Base-by-base conservation (phyloP, 2,797 vertebrate species). In the Diceros bicornis region DNA sequence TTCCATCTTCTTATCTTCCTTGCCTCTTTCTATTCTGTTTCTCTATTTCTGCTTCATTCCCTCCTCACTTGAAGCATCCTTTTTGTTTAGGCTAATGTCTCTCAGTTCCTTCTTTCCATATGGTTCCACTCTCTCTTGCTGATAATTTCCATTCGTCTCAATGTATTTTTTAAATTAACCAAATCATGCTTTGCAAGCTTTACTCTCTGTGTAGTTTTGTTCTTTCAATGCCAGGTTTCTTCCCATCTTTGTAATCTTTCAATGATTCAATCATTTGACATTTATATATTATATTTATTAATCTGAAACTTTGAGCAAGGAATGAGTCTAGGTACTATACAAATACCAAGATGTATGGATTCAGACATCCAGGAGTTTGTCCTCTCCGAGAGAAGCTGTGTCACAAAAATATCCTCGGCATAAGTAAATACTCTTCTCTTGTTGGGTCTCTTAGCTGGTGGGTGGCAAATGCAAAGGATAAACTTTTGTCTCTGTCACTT, bases 81-180 rank as follows among this genome's bases (percentile, higher is more conserved):
- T 62, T 74, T 75, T 85, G 47, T 74, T 75, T 34, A 50, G 59
- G n/a, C 20, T 91, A 96, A 93, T 88, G 55, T 68, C 14, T 94
- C 81, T 92, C 59, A 55, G 18, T 78, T 90, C 29, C 44, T 92
- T 81, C 91, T 96, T 93, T 86, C 88, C 95, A 97, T 72, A 97
- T 97, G 93, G 72, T 91, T 90, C 94, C 64, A 78, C 25, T 96
- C 96, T 84, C 87, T 97, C 59, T 91, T 89, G 81, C 47, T 94
- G 90, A 75, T 96, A 92, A 94, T 94, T 94, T 96, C 32, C 72
- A 96, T 97, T 97, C 37, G 25, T 97, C 88, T 92, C 84, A 94
- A 86, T 92, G 68, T 20, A 69, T 82, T 97, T 98, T 93, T 87
- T 74, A 89, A 96, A 96, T 96, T 82, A 97, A 93, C 71, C 17